phyloP scores from a whole-genome alignment of 2,113 vertebrate genomes.

The Bambusicola thoracicus region DNA sequence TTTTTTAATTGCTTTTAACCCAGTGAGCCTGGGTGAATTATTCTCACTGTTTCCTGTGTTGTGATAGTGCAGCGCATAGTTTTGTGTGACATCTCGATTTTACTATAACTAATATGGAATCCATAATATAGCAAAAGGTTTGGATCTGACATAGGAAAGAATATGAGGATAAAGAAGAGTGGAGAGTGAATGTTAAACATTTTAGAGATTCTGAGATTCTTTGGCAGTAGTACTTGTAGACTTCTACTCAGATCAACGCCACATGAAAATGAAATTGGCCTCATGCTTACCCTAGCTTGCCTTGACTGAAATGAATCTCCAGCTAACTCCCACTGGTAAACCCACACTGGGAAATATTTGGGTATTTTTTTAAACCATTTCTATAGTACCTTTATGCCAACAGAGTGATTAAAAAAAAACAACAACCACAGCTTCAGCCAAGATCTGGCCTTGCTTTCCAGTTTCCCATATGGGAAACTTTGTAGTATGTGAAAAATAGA shows the following conservation, averaged over 20 bases:
- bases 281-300: not conserved
- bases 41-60: not conserved
- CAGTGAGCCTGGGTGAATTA: not conserved
- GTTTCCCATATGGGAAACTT: not conserved
- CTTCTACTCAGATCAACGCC: not conserved
- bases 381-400: not conserved
- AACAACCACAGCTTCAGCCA: not conserved
- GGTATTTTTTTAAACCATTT: not conserved
- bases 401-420: not conserved
- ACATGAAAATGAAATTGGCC: not conserved
- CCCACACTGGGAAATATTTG: not conserved
- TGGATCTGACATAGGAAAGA: not conserved
- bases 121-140: not conserved
- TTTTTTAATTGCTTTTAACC: slow-evolving; percentile 8
- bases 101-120: not conserved
- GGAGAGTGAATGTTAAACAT: not conserved
- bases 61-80: not conserved
- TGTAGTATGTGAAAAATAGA: slow-evolving; percentile 1
- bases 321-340: not conserved
- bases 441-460: slow-evolving; percentile 3
- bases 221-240: not conserved
- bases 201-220: not conserved
- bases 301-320: not conserved
- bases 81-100: not conserved
- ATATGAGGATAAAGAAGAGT: not conserved